Evolutionary conservation across 1,140 invertebrate genomes (phyloP).

Genomic region (Caenorhabditis latens): DNA sequence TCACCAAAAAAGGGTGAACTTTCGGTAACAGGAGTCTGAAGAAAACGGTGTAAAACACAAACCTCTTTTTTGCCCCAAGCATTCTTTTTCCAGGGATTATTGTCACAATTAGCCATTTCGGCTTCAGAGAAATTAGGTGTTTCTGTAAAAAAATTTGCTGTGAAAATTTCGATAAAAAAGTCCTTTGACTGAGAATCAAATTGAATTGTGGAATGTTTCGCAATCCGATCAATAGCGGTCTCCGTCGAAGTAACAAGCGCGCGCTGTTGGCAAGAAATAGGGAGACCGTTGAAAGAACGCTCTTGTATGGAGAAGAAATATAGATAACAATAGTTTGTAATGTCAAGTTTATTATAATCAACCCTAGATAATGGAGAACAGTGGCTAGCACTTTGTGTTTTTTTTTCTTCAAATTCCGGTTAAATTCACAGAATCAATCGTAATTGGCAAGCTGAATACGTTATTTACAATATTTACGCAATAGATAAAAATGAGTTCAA

Average conservation of each 20-base stretch:
- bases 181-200: too few species aligned
- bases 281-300: neutral
- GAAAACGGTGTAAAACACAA: neutral
- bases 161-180: neutral
- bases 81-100: constrained; percentile 42
- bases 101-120: constrained; percentile 32
- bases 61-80: constrained; percentile 44
- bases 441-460: neutral
- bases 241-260: neutral
- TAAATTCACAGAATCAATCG: neutral
- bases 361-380: constrained; percentile 26
- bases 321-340: neutral
- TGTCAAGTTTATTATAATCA: constrained; percentile 8
- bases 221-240: constrained; percentile 6
- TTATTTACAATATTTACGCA: constrained; percentile 28
- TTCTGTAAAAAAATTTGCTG: too few species aligned
- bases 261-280: constrained; percentile 10
- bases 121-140: too few species aligned
- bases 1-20: too few species aligned
- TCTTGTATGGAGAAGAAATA: neutral
- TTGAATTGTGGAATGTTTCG: constrained; percentile 12
- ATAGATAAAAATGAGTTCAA: neutral
- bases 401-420: neutral
- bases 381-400: constrained; percentile 10
- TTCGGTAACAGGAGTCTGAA: too few species aligned